These are phyloP conservation scores for Littorina saxatilis DNA, from an alignment of 1,140 invertebrate genomes.

Conservation along the genomic window DNA sequence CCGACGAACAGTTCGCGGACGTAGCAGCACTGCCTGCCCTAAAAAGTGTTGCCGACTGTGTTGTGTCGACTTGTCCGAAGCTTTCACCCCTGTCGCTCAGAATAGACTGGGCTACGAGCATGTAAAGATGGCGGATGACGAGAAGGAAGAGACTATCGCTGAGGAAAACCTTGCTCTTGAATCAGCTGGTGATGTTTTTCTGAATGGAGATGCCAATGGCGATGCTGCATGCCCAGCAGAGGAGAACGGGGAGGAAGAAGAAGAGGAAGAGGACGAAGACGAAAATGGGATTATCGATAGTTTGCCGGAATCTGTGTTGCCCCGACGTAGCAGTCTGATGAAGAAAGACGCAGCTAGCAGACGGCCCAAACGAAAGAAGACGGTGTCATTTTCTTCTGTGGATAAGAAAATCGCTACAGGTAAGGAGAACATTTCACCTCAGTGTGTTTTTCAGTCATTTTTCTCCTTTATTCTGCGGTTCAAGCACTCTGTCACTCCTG, in stretches of 20 bases:
- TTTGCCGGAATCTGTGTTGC: conserved; percentile 51
- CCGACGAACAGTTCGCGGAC: too few species aligned
- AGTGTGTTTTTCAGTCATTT: background rate
- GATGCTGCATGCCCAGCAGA: conserved; percentile 44
- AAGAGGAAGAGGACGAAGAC: conserved; percentile 32
- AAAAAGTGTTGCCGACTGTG: background rate
- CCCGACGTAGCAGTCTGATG: conserved; percentile 64
- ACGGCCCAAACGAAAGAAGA: conserved; percentile 68
- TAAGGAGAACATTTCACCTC: conserved; percentile 54
- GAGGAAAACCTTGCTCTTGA: conserved; percentile 48
- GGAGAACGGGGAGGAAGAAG: conserved; percentile 47
- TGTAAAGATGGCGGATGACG: conserved; percentile 64
- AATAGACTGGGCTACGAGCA: conserved; percentile 29
- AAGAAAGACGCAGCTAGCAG: conserved; percentile 58
- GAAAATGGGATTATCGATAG: conserved; percentile 23
- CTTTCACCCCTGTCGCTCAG: conserved; percentile 27
- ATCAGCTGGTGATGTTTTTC: conserved; percentile 58
- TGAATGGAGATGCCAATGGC: conserved; percentile 59
- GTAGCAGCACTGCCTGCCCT: background rate
- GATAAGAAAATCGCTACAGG: conserved; percentile 77
- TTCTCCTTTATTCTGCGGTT: background rate
- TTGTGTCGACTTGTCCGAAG: background rate
- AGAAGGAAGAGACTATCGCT: conserved; percentile 49
- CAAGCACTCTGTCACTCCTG: background rate
- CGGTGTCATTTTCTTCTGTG: conserved; percentile 73